Base-by-base conservation (phyloP, 2,888 invertebrate species). In the Lissocephala sabroskyi region DNA sequence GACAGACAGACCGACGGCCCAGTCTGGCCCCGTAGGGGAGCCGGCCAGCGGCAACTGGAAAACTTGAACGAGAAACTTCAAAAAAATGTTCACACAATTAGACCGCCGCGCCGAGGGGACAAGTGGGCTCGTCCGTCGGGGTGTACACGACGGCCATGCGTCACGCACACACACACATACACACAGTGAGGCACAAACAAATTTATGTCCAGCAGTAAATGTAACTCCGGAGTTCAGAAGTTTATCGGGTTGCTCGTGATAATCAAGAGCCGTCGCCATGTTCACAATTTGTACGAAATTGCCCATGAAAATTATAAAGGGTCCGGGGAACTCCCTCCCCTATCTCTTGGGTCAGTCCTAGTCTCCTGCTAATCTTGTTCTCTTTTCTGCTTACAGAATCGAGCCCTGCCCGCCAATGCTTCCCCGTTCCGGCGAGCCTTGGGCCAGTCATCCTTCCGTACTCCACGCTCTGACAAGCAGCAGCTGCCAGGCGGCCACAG, bases 391-490 rank as follows among this genome's bases (percentile, higher is more conserved):
- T 83, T 64, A 1, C 85, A 89, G 89, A 88, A 81, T 55, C 82
- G 82, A 41, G 79, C 80, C 43, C 71, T 83, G 60, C 79, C 85
- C 59, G 62, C 81, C 60, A 82, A 82, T 73, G 78, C 82, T 46
- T 84, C 85, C 59, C 84, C 85, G 45, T 85, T 85, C 49, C 82
- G 84, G 14, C 83, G 89, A 67, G 81, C 68, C 52, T 89, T 88
- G 84, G 89, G 88, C 79, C 87, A 88, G 61, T 89, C 89, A 56
- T 89, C 89, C 49, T 88, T 89, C 79, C 88, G 89, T 28, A 87
- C 88, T 64, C 86, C 88, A 86, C 87, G 88, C 35, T 86, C 87
- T 63, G 87, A 88, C 85, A 87, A 87, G 70, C 19, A 18, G 28
- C 46, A 16, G 13, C 53, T 53, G 11, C 55, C 50, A 36, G 41